Base-by-base conservation (phyloP, 2,797 vertebrate genomes). In the Todus mexicanus region DNA sequence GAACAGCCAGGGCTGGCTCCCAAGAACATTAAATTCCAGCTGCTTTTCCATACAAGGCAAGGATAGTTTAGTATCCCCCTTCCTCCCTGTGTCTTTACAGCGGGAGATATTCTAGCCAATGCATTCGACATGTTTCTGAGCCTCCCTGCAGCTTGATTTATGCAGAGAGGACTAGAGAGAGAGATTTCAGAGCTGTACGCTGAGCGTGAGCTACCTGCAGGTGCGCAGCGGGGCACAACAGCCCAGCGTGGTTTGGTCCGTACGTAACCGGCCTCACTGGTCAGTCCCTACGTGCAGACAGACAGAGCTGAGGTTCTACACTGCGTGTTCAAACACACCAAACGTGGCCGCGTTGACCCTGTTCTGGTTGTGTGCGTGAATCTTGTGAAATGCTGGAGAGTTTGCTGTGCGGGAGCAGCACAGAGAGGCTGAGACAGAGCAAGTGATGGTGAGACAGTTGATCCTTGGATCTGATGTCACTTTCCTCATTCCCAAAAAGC, bases 11-110 rank as follows among this genome's bases (percentile, higher is more conserved):
- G 96, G 95, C 96, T 66, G 19, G 77, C 94, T 96, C 97, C 97
- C 97, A 97, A 97, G 97, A 97, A 97, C 95, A 95, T 96, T 96
- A 94, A 96, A 97, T 97, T 96, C 97, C 96, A 97, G 96, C 96
- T 90, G 93, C 87, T 25, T 96, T 95, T 96, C 90, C 90, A 95
- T 97, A 97, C 97, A 94, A 94, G 96, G 96, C 92, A 94, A 87
- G 92, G 96, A 96, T 96, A 90, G 96, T 97, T 97, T 94, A 94
- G 96, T 95, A 92, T 91, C 96, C 95, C 96, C 78, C 82, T 96
- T 94, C 90, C 88, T 87, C 90, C 63, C 42, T 38, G 51, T 82
- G 63, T 76, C 95, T 96, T 95, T 86, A 95, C 92, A 95, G 97
- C 83, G 71, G 93, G 86, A 97, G 94, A 92, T 93, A 85, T 94